These are phyloP conservation scores for Taphrorychus bicolor DNA, from an alignment of 2,888 invertebrate species.

Conservation along the genomic window DNA sequence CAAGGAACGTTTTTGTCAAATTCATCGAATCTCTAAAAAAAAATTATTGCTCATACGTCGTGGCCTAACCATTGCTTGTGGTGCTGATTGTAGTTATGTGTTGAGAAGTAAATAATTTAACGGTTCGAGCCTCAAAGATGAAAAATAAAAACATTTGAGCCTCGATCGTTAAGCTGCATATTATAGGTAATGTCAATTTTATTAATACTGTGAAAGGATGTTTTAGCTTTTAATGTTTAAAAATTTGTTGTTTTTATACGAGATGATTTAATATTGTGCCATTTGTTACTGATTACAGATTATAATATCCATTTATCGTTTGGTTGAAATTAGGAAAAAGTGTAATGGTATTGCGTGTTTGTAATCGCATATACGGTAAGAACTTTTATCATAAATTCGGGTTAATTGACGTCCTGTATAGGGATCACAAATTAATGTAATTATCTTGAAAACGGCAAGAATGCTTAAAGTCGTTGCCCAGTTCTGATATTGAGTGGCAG, in stretches of 20 bases:
- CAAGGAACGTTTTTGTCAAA: neutral
- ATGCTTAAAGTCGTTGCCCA: too few relatives aligned
- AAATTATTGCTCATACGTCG: conserved; percentile 31
- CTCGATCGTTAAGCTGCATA: neutral
- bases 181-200: neutral
- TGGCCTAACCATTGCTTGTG: conserved; percentile 31
- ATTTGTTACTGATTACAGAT: conserved; percentile 25
- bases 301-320: too few relatives aligned
- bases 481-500: too few relatives aligned
- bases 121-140: conserved; percentile 7
- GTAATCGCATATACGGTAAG: too few relatives aligned
- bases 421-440: too few relatives aligned
- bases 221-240: neutral
- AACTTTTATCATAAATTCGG: too few relatives aligned
- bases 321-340: too few relatives aligned
- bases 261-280: conserved; percentile 9
- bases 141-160: neutral
- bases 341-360: too few relatives aligned
- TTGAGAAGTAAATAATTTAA: conserved; percentile 9
- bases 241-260: neutral
- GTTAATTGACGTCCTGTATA: too few relatives aligned
- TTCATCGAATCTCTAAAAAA: neutral
- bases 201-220: neutral
- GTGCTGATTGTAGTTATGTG: conserved; percentile 16
- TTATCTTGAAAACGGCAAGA: too few relatives aligned